A percentile compares a stretch with the other conserved stretches of the same genome.
Conservation (phyloP, 2,888 invertebrate genomes). For the Biston stratarius region DNA sequence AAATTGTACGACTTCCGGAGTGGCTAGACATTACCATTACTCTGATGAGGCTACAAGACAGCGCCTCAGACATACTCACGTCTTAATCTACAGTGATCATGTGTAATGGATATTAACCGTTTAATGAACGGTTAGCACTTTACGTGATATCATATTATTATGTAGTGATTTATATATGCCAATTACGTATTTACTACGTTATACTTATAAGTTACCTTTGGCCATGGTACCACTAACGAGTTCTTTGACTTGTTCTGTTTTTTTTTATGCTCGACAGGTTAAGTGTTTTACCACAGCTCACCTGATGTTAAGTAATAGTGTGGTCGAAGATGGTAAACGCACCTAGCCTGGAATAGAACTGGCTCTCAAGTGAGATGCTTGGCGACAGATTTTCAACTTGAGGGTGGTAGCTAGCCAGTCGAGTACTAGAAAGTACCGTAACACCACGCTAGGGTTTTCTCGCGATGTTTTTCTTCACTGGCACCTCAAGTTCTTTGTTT, state of each 20-base stretch:
- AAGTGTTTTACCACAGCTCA: too few species aligned
- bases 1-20: slow-evolving; percentile 28
- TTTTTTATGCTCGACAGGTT: neutral
- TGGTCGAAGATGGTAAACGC: too few species aligned
- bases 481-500: neutral
- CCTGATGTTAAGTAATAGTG: too few species aligned
- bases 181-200: slow-evolving; percentile 15
- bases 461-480: too few species aligned
- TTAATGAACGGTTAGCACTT: slow-evolving; percentile 34
- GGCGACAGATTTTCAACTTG: too few species aligned
- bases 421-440: too few species aligned
- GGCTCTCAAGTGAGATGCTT: too few species aligned
- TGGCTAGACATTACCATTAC: slow-evolving; percentile 28
- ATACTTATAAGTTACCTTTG: slow-evolving; percentile 10
- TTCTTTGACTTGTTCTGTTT: slow-evolving; percentile 31
- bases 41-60: slow-evolving; percentile 25
- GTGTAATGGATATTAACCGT: slow-evolving; percentile 34
- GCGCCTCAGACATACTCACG: slow-evolving; percentile 10
- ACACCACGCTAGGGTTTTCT: too few species aligned
- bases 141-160: slow-evolving; percentile 29
- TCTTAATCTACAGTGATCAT: slow-evolving; percentile 36
- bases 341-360: too few species aligned
- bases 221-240: slow-evolving; percentile 25
- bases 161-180: slow-evolving; percentile 32
- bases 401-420: too few species aligned